Evolutionary conservation across 2,113 vertebrate genomes (phyloP).

Genomic region (Anser brachyrhynchus): DNA sequence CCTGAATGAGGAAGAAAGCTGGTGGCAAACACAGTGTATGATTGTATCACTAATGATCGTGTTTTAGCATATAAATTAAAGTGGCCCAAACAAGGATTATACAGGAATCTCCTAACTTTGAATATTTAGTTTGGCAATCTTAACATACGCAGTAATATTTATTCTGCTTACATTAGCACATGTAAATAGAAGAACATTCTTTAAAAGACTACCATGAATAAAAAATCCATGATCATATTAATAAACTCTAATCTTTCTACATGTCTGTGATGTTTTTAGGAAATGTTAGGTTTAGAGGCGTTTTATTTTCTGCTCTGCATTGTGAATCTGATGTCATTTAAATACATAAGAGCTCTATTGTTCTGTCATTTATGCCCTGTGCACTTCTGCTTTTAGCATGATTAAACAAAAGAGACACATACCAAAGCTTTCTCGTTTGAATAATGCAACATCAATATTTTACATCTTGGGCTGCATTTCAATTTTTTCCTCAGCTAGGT

Average conservation of each 20-base stretch:
- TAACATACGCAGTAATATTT: background rate
- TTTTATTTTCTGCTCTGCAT: conserved; percentile 61
- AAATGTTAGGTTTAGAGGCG: conserved; percentile 36
- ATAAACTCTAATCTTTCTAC: background rate
- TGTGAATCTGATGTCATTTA: conserved; percentile 59
- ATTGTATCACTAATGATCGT: background rate
- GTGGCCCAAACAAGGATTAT: background rate
- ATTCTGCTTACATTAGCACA: background rate
- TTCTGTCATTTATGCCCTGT: conserved; percentile 65
- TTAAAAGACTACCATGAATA: background rate
- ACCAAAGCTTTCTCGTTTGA: conserved; percentile 48
- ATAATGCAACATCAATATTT: conserved; percentile 70
- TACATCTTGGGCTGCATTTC: conserved; percentile 56
- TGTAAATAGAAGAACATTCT: background rate
- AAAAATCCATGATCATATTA: background rate
- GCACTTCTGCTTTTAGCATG: conserved; percentile 69
- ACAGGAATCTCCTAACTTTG: background rate
- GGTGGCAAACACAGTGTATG: background rate
- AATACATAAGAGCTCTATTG: conserved; percentile 59
- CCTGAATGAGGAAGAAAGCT: background rate
- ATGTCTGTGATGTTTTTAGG: conserved; percentile 15
- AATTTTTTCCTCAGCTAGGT: conserved; percentile 45
- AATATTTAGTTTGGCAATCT: background rate
- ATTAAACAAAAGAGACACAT: conserved; percentile 66
- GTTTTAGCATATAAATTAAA: background rate